Percentiles rank a stretch among this genome's conserved stretches.
These are phyloP conservation scores for Adoxophyes honmai DNA, from an alignment of 1,140 invertebrate species.

Conservation along the genomic window DNA sequence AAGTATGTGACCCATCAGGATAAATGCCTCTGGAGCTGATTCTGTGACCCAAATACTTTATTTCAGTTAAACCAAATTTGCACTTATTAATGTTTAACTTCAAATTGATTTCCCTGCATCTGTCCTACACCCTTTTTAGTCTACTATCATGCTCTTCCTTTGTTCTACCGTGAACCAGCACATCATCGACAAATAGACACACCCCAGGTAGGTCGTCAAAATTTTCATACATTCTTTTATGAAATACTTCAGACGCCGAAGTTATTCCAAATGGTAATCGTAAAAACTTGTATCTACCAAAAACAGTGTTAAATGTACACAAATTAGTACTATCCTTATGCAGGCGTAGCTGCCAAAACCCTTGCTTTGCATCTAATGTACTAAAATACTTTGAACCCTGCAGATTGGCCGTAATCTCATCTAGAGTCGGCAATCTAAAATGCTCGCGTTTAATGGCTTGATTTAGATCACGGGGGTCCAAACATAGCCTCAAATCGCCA, in stretches of 20 bases:
- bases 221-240: neutral
- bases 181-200: conserved; percentile 19
- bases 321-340: conserved; percentile 43
- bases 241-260: conserved; percentile 9
- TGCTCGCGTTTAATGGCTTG: conserved; percentile 52
- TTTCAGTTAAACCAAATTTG: conserved; percentile 11
- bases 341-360: conserved; percentile 41
- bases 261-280: conserved; percentile 12
- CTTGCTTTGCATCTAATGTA: conserved; percentile 62
- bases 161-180: conserved; percentile 9
- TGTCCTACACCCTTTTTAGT: conserved; percentile 15
- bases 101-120: conserved; percentile 19
- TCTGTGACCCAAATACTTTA: conserved; percentile 18
- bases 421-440: conserved; percentile 55
- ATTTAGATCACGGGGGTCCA: conserved; percentile 74
- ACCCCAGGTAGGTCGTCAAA: conserved; percentile 16
- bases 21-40: neutral
- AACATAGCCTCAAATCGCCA: conserved; percentile 61
- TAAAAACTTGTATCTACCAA: conserved; percentile 25
- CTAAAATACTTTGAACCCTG: conserved; percentile 53
- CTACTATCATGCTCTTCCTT: conserved; percentile 15
- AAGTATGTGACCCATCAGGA: neutral
- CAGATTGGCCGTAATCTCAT: conserved; percentile 54
- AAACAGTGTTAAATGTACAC: conserved; percentile 58
- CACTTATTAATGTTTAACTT: conserved; percentile 25